phyloP scores from a whole-genome alignment of 2,113 vertebrate species.

The Prionailurus viverrinus region DNA sequence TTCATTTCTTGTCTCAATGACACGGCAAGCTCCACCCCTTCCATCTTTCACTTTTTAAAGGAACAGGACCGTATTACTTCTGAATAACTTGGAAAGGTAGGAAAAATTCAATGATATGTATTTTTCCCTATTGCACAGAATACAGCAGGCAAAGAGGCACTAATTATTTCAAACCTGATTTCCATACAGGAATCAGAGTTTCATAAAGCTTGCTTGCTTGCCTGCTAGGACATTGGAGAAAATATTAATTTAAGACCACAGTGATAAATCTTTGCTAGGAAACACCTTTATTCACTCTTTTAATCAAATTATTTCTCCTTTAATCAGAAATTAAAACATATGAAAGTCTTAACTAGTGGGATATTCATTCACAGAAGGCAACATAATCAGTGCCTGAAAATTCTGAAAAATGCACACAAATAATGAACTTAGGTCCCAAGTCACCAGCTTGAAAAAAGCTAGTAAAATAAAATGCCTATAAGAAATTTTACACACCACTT shows the following conservation, averaged over 20 bases:
- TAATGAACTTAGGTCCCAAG: background rate
- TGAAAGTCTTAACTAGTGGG: background rate
- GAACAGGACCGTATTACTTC: background rate
- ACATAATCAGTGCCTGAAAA: background rate
- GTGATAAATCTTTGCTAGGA: background rate
- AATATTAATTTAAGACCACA: slow-evolving; percentile 37
- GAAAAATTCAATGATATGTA: background rate
- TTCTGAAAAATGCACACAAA: background rate
- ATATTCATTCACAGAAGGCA: slow-evolving; percentile 25
- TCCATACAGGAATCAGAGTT: background rate
- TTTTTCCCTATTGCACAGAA: background rate
- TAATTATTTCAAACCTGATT: slow-evolving; percentile 25
- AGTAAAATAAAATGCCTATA: background rate
- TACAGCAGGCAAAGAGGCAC: background rate
- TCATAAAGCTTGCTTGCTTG: background rate
- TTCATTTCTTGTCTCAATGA: slow-evolving; percentile 37
- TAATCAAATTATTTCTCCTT: background rate
- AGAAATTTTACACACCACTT: background rate
- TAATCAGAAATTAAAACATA: slow-evolving; percentile 8
- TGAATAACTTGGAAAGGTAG: background rate
- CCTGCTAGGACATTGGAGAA: background rate
- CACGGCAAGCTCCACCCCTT: background rate
- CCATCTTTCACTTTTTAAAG: slow-evolving; percentile 62
- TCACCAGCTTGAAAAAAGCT: background rate
- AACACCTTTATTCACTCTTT: slow-evolving; percentile 18